A percentile compares a stretch with the other conserved stretches of the same genome.
phyloP scores from a whole-genome alignment of 2,888 invertebrate genomes.

The Saturnia japonica region DNA sequence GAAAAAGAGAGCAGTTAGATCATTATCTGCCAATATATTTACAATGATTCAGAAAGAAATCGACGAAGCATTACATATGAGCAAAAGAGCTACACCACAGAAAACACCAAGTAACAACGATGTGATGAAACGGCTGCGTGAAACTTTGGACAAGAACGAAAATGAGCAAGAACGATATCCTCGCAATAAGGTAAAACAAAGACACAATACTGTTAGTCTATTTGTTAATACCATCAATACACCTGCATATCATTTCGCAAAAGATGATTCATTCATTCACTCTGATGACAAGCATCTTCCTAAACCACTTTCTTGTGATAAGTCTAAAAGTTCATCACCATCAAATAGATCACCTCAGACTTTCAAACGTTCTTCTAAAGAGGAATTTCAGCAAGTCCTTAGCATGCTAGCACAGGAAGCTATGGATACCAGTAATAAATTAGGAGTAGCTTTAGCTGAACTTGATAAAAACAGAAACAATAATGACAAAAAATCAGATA shows the following conservation, averaged over 20 bases:
- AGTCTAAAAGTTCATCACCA: slow-evolving; percentile 80
- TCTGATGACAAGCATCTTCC: slow-evolving; percentile 73
- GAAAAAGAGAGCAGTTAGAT: slow-evolving; percentile 91
- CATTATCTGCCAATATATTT: slow-evolving; percentile 92
- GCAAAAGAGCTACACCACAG: slow-evolving; percentile 76
- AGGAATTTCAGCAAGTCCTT: slow-evolving; percentile 86
- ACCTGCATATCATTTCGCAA: slow-evolving; percentile 74
- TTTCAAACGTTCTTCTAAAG: slow-evolving; percentile 72
- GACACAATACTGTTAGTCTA: slow-evolving; percentile 76
- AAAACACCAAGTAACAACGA: slow-evolving; percentile 84
- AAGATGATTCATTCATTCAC: slow-evolving; percentile 79
- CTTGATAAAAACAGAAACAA: slow-evolving; percentile 76
- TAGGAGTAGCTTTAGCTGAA: slow-evolving; percentile 85
- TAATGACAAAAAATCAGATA: slow-evolving; percentile 64
- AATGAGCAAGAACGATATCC: slow-evolving; percentile 69
- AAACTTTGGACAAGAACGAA: slow-evolving; percentile 74
- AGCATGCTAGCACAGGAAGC: slow-evolving; percentile 89
- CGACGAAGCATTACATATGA: slow-evolving; percentile 80
- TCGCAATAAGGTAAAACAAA: slow-evolving; percentile 79
- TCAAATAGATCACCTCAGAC: slow-evolving; percentile 81
- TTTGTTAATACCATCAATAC: slow-evolving; percentile 75
- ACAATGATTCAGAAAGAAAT: slow-evolving; percentile 87
- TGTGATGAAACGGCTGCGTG: slow-evolving; percentile 75
- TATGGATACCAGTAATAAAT: slow-evolving; percentile 86
- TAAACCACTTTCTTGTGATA: slow-evolving; percentile 78